A percentile compares a stretch with the other conserved stretches of the same genome.
These are phyloP conservation scores for Meganola albula DNA, from an alignment of 2,888 invertebrate genomes.

Conservation along the genomic window DNA sequence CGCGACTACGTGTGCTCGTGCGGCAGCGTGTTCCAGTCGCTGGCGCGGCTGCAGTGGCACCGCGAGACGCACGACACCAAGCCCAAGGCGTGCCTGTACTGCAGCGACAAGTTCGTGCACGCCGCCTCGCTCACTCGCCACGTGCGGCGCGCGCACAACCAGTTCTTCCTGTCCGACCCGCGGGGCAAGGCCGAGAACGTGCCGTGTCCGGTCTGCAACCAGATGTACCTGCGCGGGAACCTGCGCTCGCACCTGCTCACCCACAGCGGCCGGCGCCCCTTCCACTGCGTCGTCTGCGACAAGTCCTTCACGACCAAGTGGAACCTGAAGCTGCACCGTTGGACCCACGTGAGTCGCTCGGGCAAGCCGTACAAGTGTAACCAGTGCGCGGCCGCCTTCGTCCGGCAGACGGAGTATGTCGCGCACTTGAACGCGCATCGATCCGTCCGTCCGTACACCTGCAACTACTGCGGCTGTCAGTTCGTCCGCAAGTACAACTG, in stretches of 20 bases:
- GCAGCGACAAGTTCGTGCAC: constrained; percentile 92
- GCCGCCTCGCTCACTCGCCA: constrained; percentile 89
- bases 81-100: constrained; percentile 90
- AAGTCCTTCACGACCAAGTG: constrained; percentile 93
- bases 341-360: constrained; percentile 91
- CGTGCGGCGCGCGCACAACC: constrained; percentile 88
- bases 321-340: constrained; percentile 92
- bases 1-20: constrained; percentile 86
- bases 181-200: constrained; percentile 82
- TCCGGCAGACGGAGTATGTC: constrained; percentile 86
- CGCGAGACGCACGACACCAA: constrained; percentile 89
- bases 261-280: constrained; percentile 87
- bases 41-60: constrained; percentile 91
- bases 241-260: constrained; percentile 88
- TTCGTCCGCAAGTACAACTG: constrained; percentile 94
- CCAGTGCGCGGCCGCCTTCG: constrained; percentile 90
- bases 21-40: constrained; percentile 89
- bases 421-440: constrained; percentile 93
- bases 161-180: constrained; percentile 82
- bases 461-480: constrained; percentile 93
- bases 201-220: constrained; percentile 87
- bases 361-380: constrained; percentile 91
- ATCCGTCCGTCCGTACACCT: constrained; percentile 89
- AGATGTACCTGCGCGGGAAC: constrained; percentile 87
- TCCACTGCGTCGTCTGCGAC: constrained; percentile 88